Percentiles rank a stretch among this genome's conserved stretches.
These are phyloP conservation scores for Drosophila phalerata DNA, from an alignment of 2,888 invertebrate genomes.

Conservation along the genomic window DNA sequence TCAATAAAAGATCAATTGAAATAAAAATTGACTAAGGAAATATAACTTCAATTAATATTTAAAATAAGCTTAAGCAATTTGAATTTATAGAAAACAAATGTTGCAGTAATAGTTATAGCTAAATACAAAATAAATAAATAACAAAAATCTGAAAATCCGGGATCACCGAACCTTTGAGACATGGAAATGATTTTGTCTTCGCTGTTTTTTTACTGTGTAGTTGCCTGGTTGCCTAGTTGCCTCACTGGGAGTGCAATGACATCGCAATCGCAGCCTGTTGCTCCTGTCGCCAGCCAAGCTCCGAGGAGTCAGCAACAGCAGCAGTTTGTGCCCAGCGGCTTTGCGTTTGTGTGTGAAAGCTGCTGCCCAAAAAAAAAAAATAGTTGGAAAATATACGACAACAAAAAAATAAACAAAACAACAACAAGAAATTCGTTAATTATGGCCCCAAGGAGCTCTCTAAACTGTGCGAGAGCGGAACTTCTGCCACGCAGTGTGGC, in stretches of 20 bases:
- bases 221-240: constrained; percentile 13
- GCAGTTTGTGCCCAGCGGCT: constrained; percentile 29
- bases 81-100: no score
- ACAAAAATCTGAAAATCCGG: no score
- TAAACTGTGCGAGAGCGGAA: constrained; percentile 39
- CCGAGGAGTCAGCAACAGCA: constrained; percentile 1
- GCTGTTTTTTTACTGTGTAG: neutral
- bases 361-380: constrained; percentile 49
- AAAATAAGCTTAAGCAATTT: no score
- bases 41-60: no score
- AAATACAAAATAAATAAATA: no score
- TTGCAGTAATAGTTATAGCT: no score
- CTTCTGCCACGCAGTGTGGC: constrained; percentile 43
- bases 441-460: constrained; percentile 66
- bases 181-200: neutral
- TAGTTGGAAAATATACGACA: neutral
- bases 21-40: no score
- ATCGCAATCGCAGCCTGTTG: constrained; percentile 43
- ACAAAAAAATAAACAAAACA: constrained; percentile 1
- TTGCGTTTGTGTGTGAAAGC: constrained; percentile 37
- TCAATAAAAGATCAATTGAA: no score
- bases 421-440: constrained; percentile 54
- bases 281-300: constrained; percentile 39
- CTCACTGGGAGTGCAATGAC: constrained; percentile 65
- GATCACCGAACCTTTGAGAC: neutral